Evolutionary conservation across 2,888 invertebrate genomes (phyloP).

Genomic region (Autographa gamma): DNA sequence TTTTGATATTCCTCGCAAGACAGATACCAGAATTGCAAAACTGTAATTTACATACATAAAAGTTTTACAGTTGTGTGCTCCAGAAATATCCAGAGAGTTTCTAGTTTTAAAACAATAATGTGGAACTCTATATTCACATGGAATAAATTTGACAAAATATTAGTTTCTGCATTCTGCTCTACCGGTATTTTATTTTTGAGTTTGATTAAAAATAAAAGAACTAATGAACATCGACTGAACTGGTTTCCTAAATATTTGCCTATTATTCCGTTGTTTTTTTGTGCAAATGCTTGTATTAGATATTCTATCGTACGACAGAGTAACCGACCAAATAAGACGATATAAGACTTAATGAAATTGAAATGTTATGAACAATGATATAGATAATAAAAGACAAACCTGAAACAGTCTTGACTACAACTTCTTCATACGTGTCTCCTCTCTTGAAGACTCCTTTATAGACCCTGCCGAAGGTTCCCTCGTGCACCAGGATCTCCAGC

Average conservation of each 20-base stretch:
- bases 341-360: too few relatives aligned
- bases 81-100: slow-evolving; percentile 1
- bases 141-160: slow-evolving; percentile 1
- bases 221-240: too few relatives aligned
- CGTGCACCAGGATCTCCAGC: slow-evolving; percentile 90
- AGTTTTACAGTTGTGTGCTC: slow-evolving; percentile 4
- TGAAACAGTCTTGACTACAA: slow-evolving; percentile 95
- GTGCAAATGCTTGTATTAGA: too few relatives aligned
- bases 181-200: background rate
- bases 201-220: background rate
- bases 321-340: too few relatives aligned
- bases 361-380: too few relatives aligned
- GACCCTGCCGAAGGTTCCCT: slow-evolving; percentile 96
- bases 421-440: slow-evolving; percentile 91
- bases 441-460: slow-evolving; percentile 93
- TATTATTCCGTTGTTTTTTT: too few relatives aligned
- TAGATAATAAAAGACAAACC: slow-evolving; percentile 87
- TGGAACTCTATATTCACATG: slow-evolving; percentile 4
- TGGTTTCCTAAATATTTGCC: too few relatives aligned
- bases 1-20: slow-evolving; percentile 1
- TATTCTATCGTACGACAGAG: too few relatives aligned
- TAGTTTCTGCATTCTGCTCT: background rate
- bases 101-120: slow-evolving; percentile 2
- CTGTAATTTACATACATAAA: slow-evolving; percentile 4
- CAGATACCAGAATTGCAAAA: slow-evolving; percentile 4